These are phyloP conservation scores for Coreius guichenoti DNA, from an alignment of 2,797 vertebrate species.

Conservation along the genomic window DNA sequence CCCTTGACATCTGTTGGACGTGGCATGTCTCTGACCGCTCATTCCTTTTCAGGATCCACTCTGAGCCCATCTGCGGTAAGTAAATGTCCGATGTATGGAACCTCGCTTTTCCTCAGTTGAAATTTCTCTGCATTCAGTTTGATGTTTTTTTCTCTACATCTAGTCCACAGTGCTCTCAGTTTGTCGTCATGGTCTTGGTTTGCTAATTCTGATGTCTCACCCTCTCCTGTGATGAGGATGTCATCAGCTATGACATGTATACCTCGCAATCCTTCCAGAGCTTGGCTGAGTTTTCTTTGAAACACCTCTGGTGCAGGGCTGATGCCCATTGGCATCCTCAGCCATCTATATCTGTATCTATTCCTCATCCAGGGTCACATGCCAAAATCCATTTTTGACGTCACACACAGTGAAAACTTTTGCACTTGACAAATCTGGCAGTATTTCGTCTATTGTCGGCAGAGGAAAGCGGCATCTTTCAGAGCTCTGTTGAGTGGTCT, in stretches of 20 bases:
- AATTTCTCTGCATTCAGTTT: constrained; percentile 21
- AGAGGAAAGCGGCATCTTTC: constrained; percentile 48
- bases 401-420: constrained; percentile 62
- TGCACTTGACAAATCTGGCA: not conserved
- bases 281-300: not conserved
- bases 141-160: not conserved
- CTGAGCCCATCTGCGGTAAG: not conserved
- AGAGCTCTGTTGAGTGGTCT: constrained; percentile 33
- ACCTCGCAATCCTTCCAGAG: not conserved
- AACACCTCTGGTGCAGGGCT: constrained; percentile 10
- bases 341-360: constrained; percentile 19
- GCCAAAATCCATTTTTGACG: constrained; percentile 40
- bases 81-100: constrained; percentile 8
- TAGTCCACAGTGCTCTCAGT: not conserved
- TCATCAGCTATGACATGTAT: constrained; percentile 7
- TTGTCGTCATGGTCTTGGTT: not conserved
- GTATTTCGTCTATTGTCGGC: constrained; percentile 2
- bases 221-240: not conserved
- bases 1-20: not conserved
- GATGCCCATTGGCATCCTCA: constrained; percentile 26
- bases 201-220: not conserved
- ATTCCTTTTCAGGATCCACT: not conserved
- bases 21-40: constrained; percentile 1
- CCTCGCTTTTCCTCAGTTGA: not conserved
- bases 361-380: not conserved